Evolutionary conservation across 35 echinoderm and acorn worm genomes (phyloP).

Genomic region (Hemicentrotus pulcherrimus): DNA sequence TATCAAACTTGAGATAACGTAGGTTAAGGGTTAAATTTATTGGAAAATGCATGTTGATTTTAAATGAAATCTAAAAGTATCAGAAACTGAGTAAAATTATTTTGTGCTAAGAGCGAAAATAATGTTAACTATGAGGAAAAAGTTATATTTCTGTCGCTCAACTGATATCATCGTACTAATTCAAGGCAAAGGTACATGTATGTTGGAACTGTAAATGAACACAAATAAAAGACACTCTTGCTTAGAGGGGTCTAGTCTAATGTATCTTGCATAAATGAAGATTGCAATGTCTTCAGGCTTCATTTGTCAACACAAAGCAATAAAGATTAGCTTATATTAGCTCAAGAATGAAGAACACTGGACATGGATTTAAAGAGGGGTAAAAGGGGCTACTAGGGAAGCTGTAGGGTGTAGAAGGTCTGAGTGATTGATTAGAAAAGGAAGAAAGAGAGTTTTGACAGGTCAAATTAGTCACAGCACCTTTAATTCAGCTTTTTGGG

Average conservation of each 20-base stretch:
- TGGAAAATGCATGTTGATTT: too few species aligned
- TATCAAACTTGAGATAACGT: too few species aligned
- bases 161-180: background rate
- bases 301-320: background rate
- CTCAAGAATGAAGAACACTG: too few species aligned
- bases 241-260: background rate
- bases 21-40: too few species aligned
- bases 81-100: too few species aligned
- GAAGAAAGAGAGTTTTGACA: background rate
- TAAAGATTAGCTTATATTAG: background rate
- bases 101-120: too few species aligned
- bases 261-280: background rate
- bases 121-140: too few species aligned
- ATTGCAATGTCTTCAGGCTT: background rate
- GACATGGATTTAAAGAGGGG: background rate
- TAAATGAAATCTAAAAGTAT: too few species aligned
- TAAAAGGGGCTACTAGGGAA: background rate
- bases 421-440: too few species aligned
- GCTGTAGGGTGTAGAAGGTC: background rate
- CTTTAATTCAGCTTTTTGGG: background rate
- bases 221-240: background rate
- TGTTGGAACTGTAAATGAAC: background rate
- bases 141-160: too few species aligned
- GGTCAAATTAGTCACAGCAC: background rate
- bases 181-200: background rate